phyloP scores from a whole-genome alignment of 2,888 invertebrate species.

The Acholoe squamosa region DNA sequence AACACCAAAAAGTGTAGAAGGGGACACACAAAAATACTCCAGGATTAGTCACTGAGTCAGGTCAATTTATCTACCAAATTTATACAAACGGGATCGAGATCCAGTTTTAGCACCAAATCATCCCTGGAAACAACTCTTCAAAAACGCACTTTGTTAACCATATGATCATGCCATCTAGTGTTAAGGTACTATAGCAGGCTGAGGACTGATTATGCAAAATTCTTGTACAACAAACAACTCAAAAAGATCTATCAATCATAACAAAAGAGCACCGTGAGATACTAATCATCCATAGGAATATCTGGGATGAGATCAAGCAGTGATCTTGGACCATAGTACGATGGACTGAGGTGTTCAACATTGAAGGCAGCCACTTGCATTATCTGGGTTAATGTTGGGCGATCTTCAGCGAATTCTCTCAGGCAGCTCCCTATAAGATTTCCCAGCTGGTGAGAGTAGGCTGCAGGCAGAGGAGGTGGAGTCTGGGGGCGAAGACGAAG shows the following conservation, averaged over 20 bases:
- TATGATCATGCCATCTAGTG: slow-evolving; percentile 40
- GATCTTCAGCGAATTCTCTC: slow-evolving; percentile 46
- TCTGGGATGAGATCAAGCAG: slow-evolving; percentile 63
- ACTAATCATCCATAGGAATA: slow-evolving; percentile 61
- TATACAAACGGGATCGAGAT: slow-evolving; percentile 58
- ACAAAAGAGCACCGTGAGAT: slow-evolving; percentile 62
- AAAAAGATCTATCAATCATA: slow-evolving; percentile 52
- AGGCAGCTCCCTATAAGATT: slow-evolving; percentile 48
- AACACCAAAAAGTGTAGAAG: slow-evolving; percentile 47
- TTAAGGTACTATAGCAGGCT: slow-evolving; percentile 59
- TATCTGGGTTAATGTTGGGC: slow-evolving; percentile 42
- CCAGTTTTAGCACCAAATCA: slow-evolving; percentile 62
- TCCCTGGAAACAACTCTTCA: slow-evolving; percentile 62
- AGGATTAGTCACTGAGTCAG: slow-evolving; percentile 43
- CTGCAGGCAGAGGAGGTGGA: slow-evolving; percentile 53
- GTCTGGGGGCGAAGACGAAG: slow-evolving; percentile 48
- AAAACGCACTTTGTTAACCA: slow-evolving; percentile 46
- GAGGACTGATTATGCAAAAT: slow-evolving; percentile 58
- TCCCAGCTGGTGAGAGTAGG: slow-evolving; percentile 41
- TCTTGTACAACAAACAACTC: slow-evolving; percentile 48
- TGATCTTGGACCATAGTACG: slow-evolving; percentile 58
- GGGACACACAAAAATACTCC: slow-evolving; percentile 58
- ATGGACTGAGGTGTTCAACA: slow-evolving; percentile 40
- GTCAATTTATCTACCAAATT: slow-evolving; percentile 55
- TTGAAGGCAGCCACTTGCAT: slow-evolving; percentile 43